phyloP scores from a whole-genome alignment of 2,888 invertebrate genomes.

The Agonopterix alstromeriana region DNA sequence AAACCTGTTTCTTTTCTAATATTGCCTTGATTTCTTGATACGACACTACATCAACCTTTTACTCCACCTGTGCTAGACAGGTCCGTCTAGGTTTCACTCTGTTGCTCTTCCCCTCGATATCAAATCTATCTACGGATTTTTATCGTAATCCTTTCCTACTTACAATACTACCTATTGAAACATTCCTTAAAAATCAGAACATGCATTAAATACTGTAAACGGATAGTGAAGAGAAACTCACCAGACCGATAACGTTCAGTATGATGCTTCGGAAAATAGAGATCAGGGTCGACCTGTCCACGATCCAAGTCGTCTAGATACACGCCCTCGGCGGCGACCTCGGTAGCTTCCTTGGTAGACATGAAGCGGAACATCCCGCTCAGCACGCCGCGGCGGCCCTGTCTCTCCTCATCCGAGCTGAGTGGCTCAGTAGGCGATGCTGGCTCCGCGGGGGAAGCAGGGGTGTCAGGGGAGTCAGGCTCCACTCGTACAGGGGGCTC shows the following conservation, averaged over 20 bases:
- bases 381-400: conserved; percentile 81
- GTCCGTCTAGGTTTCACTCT: no score
- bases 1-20: no score
- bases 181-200: no score
- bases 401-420: conserved; percentile 70
- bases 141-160: no score
- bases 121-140: no score
- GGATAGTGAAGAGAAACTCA: conserved; percentile 17
- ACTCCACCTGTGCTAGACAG: no score
- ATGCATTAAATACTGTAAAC: background rate
- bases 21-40: no score
- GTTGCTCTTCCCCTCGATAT: no score
- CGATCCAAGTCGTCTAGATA: conserved; percentile 95
- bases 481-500: conserved; percentile 57
- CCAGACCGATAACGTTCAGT: conserved; percentile 62
- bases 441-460: conserved; percentile 39
- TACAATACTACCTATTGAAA: no score
- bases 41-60: no score
- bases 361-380: conserved; percentile 96
- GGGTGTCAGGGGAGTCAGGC: conserved; percentile 23
- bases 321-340: conserved; percentile 84
- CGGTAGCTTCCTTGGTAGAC: conserved; percentile 56
- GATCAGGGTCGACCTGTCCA: conserved; percentile 95
- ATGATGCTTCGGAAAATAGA: conserved; percentile 88
- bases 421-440: conserved; percentile 59